Evolutionary conservation across 2,888 invertebrate species (phyloP).

Genomic region (Lymantria dispar): DNA sequence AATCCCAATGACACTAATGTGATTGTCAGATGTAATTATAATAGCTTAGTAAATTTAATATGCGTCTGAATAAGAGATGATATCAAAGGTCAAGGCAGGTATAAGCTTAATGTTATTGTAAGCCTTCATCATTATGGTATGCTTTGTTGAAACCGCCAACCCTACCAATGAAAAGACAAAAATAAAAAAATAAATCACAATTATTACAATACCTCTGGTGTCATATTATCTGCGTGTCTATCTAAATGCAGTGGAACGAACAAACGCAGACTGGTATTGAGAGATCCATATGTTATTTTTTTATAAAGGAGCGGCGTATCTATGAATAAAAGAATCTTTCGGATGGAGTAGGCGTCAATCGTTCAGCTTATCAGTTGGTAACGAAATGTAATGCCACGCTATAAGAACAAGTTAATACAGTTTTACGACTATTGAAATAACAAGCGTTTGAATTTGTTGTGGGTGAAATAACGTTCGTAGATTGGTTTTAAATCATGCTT

Average conservation of each 20-base stretch:
- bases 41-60: no score
- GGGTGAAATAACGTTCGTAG: background rate
- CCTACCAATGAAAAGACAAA: constrained; percentile 29
- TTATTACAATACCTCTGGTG: constrained; percentile 66
- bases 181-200: constrained; percentile 56
- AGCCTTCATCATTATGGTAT: background rate
- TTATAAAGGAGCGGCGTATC: constrained; percentile 36
- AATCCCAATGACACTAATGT: no score
- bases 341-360: constrained; percentile 38
- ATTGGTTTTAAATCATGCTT: background rate
- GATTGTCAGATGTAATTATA: no score
- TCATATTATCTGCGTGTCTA: constrained; percentile 61
- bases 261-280: constrained; percentile 54
- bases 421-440: constrained; percentile 5
- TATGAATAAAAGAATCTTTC: constrained; percentile 33
- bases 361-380: constrained; percentile 25
- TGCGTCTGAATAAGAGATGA: no score
- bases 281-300: constrained; percentile 53
- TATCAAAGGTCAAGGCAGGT: no score
- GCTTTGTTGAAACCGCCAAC: constrained; percentile 11
- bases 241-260: constrained; percentile 64
- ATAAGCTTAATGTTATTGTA: no score
- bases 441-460: background rate
- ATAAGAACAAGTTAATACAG: constrained; percentile 17
- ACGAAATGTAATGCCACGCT: constrained; percentile 23